These are phyloP conservation scores for Bunonema sp. DNA, from an alignment of 2,888 invertebrate genomes.

Conservation along the genomic window DNA sequence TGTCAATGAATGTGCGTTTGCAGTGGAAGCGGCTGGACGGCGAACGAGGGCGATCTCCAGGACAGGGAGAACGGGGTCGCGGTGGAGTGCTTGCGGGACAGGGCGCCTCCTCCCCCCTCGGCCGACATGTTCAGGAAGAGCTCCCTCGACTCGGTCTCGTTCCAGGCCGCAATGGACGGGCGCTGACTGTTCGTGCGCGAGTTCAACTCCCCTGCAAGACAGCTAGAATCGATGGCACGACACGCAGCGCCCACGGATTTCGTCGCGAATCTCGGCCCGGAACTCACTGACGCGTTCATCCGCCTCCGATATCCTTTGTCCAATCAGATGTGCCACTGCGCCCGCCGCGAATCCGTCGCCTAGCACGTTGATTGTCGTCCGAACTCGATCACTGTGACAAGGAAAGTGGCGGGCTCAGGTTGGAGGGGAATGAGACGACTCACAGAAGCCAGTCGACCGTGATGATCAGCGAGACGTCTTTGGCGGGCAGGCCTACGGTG, in stretches of 20 bases:
- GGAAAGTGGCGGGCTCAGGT: neutral
- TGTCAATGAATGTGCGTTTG: too few relatives aligned
- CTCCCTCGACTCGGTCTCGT: constrained; percentile 1
- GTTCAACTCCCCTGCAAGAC: constrained; percentile 17
- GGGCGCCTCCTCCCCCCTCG: too few relatives aligned
- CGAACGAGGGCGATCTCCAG: too few relatives aligned
- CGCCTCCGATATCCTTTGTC: constrained; percentile 15
- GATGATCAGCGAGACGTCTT: constrained; percentile 56
- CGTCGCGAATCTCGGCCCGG: constrained; percentile 28
- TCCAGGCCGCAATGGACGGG: constrained; percentile 14
- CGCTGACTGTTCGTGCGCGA: constrained; percentile 20
- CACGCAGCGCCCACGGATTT: constrained; percentile 19
- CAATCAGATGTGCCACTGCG: constrained; percentile 24
- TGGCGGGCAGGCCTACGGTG: constrained; percentile 56
- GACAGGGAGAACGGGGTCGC: too few relatives aligned
- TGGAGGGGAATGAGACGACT: too few relatives aligned
- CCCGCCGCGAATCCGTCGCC: constrained; percentile 38
- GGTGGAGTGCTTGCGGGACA: too few relatives aligned
- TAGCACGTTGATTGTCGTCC: constrained; percentile 36
- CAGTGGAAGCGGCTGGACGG: too few relatives aligned
- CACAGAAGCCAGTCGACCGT: constrained; percentile 60
- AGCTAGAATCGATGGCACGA: neutral
- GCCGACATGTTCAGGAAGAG: too few relatives aligned
- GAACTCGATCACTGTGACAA: constrained; percentile 29
- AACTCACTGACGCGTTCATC: constrained; percentile 27